These are phyloP conservation scores for Noctua comes DNA, from an alignment of 2,888 invertebrate species.

Conservation along the genomic window DNA sequence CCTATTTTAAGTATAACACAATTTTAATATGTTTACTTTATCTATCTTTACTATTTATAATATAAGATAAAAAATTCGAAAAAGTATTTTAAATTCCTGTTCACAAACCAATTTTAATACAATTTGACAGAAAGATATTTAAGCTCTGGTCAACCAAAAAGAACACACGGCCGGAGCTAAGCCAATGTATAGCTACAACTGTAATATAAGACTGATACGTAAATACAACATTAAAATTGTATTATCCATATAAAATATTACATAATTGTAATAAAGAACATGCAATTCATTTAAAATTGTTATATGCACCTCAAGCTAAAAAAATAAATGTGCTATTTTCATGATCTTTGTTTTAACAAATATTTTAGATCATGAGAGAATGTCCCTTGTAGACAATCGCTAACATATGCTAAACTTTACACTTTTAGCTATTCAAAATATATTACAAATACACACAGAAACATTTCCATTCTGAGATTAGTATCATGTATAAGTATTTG, in stretches of 20 bases:
- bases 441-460: neutral
- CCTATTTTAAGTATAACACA: conserved; percentile 70
- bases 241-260: conserved; percentile 39
- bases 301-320: neutral
- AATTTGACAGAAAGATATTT: neutral
- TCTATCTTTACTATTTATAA: neutral
- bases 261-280: conserved; percentile 28
- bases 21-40: conserved; percentile 65
- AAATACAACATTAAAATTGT: conserved; percentile 54
- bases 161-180: no score
- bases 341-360: conserved; percentile 37
- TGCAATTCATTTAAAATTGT: conserved; percentile 20
- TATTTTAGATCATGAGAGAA: conserved; percentile 28
- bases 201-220: neutral
- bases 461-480: neutral
- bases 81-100: neutral
- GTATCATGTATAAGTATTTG: neutral
- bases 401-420: neutral
- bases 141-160: neutral
- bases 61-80: neutral
- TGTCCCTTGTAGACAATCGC: neutral
- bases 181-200: neutral
- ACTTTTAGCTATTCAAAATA: neutral
- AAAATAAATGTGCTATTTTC: neutral
- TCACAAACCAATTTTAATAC: neutral